Base-by-base conservation (phyloP, 1,140 invertebrate genomes). In the Idris sp. region DNA sequence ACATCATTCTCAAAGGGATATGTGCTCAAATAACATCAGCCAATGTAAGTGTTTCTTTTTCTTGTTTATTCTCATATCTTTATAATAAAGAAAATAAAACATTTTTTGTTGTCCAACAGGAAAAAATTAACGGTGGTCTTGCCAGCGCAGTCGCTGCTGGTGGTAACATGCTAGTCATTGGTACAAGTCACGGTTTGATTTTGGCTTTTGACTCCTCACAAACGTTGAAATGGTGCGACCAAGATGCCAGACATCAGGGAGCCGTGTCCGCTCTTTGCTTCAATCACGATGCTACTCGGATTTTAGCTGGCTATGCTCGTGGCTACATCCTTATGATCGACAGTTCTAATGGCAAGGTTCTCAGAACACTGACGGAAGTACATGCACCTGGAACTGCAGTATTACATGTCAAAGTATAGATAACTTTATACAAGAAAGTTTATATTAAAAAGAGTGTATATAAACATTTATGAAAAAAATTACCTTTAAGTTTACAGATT, bases 161-260 rank as follows among this genome's bases (percentile, higher is more conserved):
- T 46, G 90, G 91, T 1, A 91, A 92, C 38, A 91, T 94, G 79
- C 92, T 98, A 69, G 94, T 94, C 11, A 91, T 98, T 38, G 97
- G 97, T 25, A 98, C 97, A 30, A 96, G 95, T 28, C 96, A 98
- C 87, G 97, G 97, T 13, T 90, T 97, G 61, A 91, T 98, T 48
- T 87, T 98, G 9, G 92, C 95, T 46, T 98, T 98, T 89, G 96
- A 96, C 89, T 89, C 90, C 2, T 91, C 92, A 15, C 95, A 96
- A 86, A 93, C 91, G 10, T 86, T 98, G 64, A 92, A 95, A 84
- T 98, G 95, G 94, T 96, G 92, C 28, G 92, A 92, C 79, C 90
- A 93, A 76, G 91, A 93, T 76, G 89, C 90, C 22, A 89, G 89
- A 59, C 91, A 94, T 54, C 92, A 93, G 79, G 94, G 94, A 35